Percentiles rank a stretch among this genome's conserved stretches.
These are phyloP conservation scores for Aporophyla nigra DNA, from an alignment of 2,888 invertebrate species.

Conservation along the genomic window DNA sequence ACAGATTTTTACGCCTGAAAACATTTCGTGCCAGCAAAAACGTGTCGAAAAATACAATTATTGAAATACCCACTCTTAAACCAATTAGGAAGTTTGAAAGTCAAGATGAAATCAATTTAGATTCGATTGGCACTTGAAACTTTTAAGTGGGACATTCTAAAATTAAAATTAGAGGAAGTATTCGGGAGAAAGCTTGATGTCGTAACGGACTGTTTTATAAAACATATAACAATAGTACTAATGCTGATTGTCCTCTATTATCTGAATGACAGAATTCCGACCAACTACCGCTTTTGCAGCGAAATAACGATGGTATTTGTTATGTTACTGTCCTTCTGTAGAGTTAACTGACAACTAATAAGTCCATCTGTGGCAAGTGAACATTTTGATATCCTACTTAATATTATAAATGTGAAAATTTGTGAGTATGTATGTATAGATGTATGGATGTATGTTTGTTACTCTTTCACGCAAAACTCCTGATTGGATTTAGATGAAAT, in stretches of 20 bases:
- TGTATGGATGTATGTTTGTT: no score
- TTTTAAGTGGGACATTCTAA: slow-evolving; percentile 43
- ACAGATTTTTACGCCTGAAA: not conserved
- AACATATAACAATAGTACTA: not conserved
- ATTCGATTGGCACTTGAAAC: slow-evolving; percentile 52
- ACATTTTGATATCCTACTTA: no score
- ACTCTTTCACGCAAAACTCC: no score
- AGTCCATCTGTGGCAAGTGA: no score
- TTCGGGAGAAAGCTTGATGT: not conserved
- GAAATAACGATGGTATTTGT: no score
- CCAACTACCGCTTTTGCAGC: no score
- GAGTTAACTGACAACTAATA: no score
- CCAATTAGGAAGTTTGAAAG: slow-evolving; percentile 53
- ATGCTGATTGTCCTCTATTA: no score
- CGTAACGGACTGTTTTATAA: not conserved
- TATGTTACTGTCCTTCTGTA: no score
- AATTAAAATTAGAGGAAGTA: slow-evolving; percentile 29
- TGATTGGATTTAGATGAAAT: no score
- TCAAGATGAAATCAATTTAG: slow-evolving; percentile 50
- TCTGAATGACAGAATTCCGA: not conserved
- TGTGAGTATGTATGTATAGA: no score
- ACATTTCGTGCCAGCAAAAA: slow-evolving; percentile 3
- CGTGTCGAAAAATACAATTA: slow-evolving; percentile 29
- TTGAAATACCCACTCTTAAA: slow-evolving; percentile 31
- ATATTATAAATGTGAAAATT: no score